These are phyloP conservation scores for Atherinomorus stipes DNA, from an alignment of 2,113 vertebrate species.

Conservation along the genomic window DNA sequence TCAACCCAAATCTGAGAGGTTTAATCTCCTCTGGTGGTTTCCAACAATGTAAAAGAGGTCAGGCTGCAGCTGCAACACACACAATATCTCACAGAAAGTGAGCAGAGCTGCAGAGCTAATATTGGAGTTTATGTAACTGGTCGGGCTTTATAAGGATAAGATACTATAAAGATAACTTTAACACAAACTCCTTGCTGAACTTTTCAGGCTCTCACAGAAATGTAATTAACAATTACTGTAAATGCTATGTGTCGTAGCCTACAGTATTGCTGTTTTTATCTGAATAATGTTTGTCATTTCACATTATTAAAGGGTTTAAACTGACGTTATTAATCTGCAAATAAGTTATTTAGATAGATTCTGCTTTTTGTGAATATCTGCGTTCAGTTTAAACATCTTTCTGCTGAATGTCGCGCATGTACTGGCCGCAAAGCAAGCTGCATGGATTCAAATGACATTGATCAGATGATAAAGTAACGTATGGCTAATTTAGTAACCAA, in stretches of 20 bases:
- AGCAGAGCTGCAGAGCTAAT: constrained; percentile 26
- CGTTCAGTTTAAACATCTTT: neutral
- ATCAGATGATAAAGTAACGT: neutral
- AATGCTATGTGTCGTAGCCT: no score
- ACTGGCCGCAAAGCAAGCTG: neutral
- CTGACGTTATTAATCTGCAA: no score
- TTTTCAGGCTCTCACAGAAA: neutral
- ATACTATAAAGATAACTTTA: constrained; percentile 23
- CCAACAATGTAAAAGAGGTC: constrained; percentile 40
- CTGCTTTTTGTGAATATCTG: neutral
- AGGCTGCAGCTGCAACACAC: constrained; percentile 40
- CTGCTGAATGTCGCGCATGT: neutral
- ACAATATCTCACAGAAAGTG: constrained; percentile 20
- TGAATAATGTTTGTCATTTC: neutral
- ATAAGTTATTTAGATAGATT: neutral
- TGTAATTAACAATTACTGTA: neutral
- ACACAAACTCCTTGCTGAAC: constrained; percentile 9
- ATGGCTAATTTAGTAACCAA: neutral
- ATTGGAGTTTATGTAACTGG: constrained; percentile 66
- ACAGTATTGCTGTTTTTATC: no score
- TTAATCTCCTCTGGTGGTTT: constrained; percentile 46
- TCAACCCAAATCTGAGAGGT: constrained; percentile 40
- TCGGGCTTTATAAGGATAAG: constrained; percentile 67
- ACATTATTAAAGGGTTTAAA: no score
- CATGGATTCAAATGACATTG: neutral